phyloP scores from a whole-genome alignment of 2,113 vertebrate species.

The Brachypteracias leptosomus region DNA sequence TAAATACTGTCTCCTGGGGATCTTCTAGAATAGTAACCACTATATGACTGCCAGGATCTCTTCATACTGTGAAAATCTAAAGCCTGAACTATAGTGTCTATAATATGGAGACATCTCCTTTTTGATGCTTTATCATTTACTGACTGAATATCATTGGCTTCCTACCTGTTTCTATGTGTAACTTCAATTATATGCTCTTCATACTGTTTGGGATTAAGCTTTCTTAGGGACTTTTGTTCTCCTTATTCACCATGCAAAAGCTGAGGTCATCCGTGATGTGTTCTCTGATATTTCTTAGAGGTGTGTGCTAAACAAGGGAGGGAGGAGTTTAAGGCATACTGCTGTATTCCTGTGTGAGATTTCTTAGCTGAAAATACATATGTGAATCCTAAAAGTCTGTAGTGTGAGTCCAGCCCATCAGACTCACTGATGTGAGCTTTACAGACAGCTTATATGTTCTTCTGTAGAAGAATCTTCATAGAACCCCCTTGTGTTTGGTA shows the following conservation, averaged over 20 bases:
- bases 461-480: background rate
- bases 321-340: background rate
- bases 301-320: background rate
- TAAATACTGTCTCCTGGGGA: background rate
- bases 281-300: background rate
- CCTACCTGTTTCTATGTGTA: background rate
- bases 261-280: background rate
- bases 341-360: background rate
- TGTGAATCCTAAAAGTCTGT: background rate
- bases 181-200: background rate
- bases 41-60: background rate
- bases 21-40: background rate
- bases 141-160: background rate
- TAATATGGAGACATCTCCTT: background rate
- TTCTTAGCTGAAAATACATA: background rate
- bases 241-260: background rate
- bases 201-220: background rate
- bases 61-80: background rate
- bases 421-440: background rate
- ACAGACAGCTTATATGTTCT: background rate
- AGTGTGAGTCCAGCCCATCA: background rate
- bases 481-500: background rate
- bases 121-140: background rate
- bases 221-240: background rate
- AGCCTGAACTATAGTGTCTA: background rate